A percentile compares a stretch with the other conserved stretches of the same genome.
These are phyloP conservation scores for Ivindomyrus marchei DNA, from an alignment of 2,113 vertebrate species.

Conservation along the genomic window DNA sequence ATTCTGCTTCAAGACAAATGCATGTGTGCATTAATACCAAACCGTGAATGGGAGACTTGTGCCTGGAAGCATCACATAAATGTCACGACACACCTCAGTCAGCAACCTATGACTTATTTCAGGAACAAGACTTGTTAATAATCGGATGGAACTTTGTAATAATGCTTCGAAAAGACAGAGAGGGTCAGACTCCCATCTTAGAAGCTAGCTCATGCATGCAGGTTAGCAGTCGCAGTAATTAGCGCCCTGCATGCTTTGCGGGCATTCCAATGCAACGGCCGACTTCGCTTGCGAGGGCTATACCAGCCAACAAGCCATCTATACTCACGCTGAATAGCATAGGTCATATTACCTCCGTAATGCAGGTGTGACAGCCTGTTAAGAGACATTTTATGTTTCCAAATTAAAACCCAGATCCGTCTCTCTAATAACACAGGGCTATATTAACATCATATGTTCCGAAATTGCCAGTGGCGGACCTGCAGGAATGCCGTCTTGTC, in stretches of 20 bases:
- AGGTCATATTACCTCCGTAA: constrained; percentile 73
- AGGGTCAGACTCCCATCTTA: background rate
- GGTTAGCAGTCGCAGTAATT: background rate
- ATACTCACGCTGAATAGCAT: background rate
- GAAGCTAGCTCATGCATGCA: background rate
- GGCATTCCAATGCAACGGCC: background rate
- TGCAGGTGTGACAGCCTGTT: constrained; percentile 71
- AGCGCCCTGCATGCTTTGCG: background rate
- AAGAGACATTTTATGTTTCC: constrained; percentile 32
- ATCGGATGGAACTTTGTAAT: background rate
- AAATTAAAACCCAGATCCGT: constrained; percentile 14
- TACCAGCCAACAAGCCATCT: background rate
- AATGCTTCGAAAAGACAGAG: background rate
- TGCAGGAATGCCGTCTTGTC: constrained; percentile 77
- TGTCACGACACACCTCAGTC: background rate
- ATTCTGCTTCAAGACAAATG: constrained; percentile 55
- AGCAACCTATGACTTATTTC: background rate
- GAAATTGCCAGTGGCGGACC: constrained; percentile 53
- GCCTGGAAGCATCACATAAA: background rate
- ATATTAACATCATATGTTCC: background rate
- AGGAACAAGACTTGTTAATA: background rate
- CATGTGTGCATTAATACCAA: background rate
- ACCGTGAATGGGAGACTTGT: background rate
- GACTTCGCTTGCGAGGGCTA: background rate
- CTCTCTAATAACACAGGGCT: background rate